phyloP scores from a whole-genome alignment of 1,140 invertebrate genomes.

The Paramacrobiotus metropolitanus region DNA sequence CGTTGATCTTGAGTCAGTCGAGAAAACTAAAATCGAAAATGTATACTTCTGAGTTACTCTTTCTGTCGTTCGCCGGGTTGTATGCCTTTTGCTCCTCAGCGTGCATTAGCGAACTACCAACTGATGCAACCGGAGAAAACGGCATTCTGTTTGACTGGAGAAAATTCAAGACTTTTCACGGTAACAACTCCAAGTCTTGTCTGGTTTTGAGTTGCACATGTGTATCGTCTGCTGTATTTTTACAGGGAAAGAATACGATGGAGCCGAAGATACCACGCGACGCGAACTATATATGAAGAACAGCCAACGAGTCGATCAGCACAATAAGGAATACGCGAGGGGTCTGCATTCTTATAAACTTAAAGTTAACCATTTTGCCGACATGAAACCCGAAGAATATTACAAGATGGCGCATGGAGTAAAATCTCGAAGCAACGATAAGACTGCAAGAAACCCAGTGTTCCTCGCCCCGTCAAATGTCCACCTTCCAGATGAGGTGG shows the following conservation, averaged over 20 bases:
- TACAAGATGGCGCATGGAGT: constrained; percentile 48
- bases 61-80: too few relatives aligned
- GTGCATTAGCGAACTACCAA: too few relatives aligned
- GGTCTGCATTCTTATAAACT: constrained; percentile 40
- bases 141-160: background rate
- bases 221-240: too few relatives aligned
- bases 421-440: constrained; percentile 29
- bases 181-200: too few relatives aligned
- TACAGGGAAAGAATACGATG: constrained; percentile 37
- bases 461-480: constrained; percentile 50
- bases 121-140: too few relatives aligned
- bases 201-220: too few relatives aligned
- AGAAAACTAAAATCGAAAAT: too few relatives aligned
- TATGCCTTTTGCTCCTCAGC: too few relatives aligned
- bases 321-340: constrained; percentile 37
- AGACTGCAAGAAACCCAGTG: constrained; percentile 26
- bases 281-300: constrained; percentile 71
- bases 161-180: background rate
- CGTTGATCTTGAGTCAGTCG: too few relatives aligned
- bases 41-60: too few relatives aligned
- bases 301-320: constrained; percentile 51
- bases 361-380: constrained; percentile 52
- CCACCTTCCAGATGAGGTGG: constrained; percentile 41
- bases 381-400: constrained; percentile 62
- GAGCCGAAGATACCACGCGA: constrained; percentile 50